Percentiles rank a stretch among this genome's conserved stretches.
Evolutionary conservation across 2,888 invertebrate genomes (phyloP).

Genomic region (Clostera curtula): DNA sequence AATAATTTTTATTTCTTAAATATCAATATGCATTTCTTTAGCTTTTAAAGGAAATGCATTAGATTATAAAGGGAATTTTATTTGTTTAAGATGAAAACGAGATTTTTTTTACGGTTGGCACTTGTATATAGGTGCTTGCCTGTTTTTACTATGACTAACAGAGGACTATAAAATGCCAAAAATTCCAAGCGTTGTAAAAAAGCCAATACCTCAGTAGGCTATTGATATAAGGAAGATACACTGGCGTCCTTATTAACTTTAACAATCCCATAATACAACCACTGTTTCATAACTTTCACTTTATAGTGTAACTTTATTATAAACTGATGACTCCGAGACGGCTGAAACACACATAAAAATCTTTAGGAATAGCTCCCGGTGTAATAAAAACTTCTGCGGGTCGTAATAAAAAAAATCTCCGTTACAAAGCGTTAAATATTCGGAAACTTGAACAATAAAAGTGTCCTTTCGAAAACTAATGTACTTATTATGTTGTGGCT

Average conservation of each 20-base stretch:
- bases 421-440: conserved; percentile 56
- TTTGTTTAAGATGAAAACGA: too few species aligned
- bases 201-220: too few species aligned
- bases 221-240: neutral
- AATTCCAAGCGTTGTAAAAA: too few species aligned
- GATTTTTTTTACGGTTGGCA: too few species aligned
- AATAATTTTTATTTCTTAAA: too few species aligned
- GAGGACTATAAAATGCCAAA: too few species aligned
- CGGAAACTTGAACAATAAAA: conserved; percentile 56
- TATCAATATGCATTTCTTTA: too few species aligned
- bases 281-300: conserved; percentile 24
- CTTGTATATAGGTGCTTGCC: too few species aligned
- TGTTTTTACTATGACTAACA: too few species aligned
- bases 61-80: too few species aligned
- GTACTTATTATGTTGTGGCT: conserved; percentile 22
- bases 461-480: conserved; percentile 34
- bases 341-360: conserved; percentile 54
- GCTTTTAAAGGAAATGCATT: too few species aligned
- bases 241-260: conserved; percentile 14
- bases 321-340: conserved; percentile 45
- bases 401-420: conserved; percentile 55
- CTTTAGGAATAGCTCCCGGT: conserved; percentile 48
- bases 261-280: conserved; percentile 17
- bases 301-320: conserved; percentile 38
- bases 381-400: conserved; percentile 59